A percentile compares a stretch with the other conserved stretches of the same genome.
Evolutionary conservation across 1,140 invertebrate species (phyloP).

Genomic region (Charaxes varanes): DNA sequence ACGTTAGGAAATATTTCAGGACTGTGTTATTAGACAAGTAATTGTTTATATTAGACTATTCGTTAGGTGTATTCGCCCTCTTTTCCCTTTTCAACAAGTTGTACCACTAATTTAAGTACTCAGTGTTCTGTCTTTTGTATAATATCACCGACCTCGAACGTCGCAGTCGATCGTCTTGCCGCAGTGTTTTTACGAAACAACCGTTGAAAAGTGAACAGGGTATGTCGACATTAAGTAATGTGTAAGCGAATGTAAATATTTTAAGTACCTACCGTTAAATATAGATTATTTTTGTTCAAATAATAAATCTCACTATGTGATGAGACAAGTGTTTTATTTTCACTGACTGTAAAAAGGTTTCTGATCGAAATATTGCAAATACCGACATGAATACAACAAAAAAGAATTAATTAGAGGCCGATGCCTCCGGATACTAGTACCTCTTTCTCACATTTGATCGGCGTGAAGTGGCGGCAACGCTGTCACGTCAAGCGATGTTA

Average conservation of each 20-base stretch:
- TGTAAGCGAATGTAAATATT: slow-evolving; percentile 69
- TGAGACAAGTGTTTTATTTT: slow-evolving; percentile 32
- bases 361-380: too few relatives aligned
- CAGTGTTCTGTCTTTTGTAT: too few relatives aligned
- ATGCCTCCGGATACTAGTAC: too few relatives aligned
- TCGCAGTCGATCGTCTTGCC: slow-evolving; percentile 46
- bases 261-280: slow-evolving; percentile 48
- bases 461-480: too few relatives aligned
- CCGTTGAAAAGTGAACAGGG: slow-evolving; percentile 72
- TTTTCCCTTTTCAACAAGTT: slow-evolving; percentile 70
- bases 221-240: slow-evolving; percentile 65
- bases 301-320: slow-evolving; percentile 70
- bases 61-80: slow-evolving; percentile 41
- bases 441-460: too few relatives aligned
- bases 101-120: slow-evolving; percentile 32
- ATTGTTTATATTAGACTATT: slow-evolving; percentile 49
- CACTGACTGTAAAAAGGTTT: too few relatives aligned
- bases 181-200: slow-evolving; percentile 45
- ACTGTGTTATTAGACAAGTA: slow-evolving; percentile 70
- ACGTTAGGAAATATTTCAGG: slow-evolving; percentile 50
- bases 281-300: slow-evolving; percentile 73
- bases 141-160: too few relatives aligned
- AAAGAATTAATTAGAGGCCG: too few relatives aligned
- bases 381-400: too few relatives aligned
- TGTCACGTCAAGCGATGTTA: too few relatives aligned